Conservation (phyloP, 2,113 vertebrate species). For the Pelobates fuscus region DNA sequence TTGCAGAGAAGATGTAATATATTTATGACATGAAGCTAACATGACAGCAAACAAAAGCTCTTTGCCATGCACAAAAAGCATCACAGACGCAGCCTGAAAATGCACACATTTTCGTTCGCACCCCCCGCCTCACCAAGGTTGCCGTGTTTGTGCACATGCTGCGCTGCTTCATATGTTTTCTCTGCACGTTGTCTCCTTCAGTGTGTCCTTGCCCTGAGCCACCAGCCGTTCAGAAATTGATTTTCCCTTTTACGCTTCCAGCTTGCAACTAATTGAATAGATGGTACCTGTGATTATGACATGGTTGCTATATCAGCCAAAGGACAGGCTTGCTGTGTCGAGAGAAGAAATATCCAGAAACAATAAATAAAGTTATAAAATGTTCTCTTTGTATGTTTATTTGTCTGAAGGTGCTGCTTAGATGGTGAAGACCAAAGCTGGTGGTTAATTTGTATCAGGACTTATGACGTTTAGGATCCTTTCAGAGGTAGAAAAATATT, state of each 20-base stretch:
- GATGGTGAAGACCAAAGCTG: neutral
- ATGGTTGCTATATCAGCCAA: constrained; percentile 45
- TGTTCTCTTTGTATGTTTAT: constrained; percentile 14
- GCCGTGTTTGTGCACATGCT: constrained; percentile 27
- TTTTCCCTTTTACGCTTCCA: constrained; percentile 49
- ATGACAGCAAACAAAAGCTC: constrained; percentile 41
- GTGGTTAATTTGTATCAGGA: neutral
- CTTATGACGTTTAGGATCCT: neutral
- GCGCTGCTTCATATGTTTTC: constrained; percentile 41
- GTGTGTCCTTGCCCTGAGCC: constrained; percentile 46
- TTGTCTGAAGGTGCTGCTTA: constrained; percentile 16
- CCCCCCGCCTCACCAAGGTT: constrained; percentile 5
- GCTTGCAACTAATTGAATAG: constrained; percentile 52
- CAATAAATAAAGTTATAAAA: constrained; percentile 37
- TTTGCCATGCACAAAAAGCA: constrained; percentile 19
- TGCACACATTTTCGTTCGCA: neutral
- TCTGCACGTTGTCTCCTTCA: constrained; percentile 48
- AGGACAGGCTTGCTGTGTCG: constrained; percentile 29
- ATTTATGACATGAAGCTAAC: constrained; percentile 25
- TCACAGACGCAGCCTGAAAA: constrained; percentile 6
- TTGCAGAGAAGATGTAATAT: constrained; percentile 15
- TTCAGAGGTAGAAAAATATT: too few species aligned
- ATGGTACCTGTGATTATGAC: constrained; percentile 52
- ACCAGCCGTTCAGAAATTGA: constrained; percentile 52
- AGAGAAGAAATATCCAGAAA: constrained; percentile 36